phyloP scores from a whole-genome alignment of 1,140 invertebrate genomes.

The Penaeus japonicus region DNA sequence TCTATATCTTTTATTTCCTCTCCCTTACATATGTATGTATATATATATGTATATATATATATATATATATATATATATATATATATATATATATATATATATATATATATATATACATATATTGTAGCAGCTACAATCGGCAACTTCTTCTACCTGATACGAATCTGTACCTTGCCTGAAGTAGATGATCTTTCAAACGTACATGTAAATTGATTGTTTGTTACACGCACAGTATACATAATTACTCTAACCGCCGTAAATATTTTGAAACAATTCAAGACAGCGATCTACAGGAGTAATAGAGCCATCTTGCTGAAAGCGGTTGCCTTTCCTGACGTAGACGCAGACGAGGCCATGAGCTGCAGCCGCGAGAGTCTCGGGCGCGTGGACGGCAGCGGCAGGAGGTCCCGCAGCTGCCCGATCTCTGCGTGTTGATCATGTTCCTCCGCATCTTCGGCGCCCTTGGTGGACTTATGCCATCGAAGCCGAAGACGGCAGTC shows the following conservation, averaged over 20 bases:
- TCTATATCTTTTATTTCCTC: too few species aligned
- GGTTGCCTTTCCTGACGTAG: constrained; percentile 97
- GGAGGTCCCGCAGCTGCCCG: constrained; percentile 91
- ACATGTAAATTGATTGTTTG: too few species aligned
- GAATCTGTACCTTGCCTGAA: too few species aligned
- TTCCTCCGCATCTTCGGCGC: constrained; percentile 97
- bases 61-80: neutral
- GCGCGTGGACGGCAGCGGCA: constrained; percentile 93
- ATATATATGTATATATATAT: neutral
- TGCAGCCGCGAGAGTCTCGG: constrained; percentile 96
- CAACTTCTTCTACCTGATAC: too few species aligned
- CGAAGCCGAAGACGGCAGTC: constrained; percentile 89
- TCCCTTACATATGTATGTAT: neutral
- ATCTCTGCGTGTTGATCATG: constrained; percentile 98
- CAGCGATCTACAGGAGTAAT: neutral
- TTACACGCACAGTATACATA: neutral
- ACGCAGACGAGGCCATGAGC: constrained; percentile 98
- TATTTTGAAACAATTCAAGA: neutral
- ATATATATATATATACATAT: too few species aligned
- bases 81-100: too few species aligned
- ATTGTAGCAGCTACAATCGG: too few species aligned
- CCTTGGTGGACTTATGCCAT: constrained; percentile 98
- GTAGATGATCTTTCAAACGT: too few species aligned
- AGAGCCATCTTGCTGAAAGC: constrained; percentile 90
- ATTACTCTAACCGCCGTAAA: neutral